Evolutionary conservation across 2,888 invertebrate species (phyloP).

Genomic region (Gari tellinella): DNA sequence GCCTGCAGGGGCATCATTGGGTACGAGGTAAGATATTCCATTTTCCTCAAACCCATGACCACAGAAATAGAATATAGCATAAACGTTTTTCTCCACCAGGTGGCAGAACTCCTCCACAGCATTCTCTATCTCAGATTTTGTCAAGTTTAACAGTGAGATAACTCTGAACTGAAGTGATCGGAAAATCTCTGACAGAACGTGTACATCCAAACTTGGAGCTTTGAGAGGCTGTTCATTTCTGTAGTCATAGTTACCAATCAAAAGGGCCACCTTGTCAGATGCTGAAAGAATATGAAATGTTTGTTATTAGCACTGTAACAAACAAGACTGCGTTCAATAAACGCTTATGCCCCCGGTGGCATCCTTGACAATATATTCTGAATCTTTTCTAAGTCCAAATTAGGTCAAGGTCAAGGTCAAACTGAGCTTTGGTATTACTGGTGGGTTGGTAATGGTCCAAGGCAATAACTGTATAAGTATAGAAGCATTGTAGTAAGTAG

Average conservation of each 20-base stretch:
- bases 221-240: constrained; percentile 80
- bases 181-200: constrained; percentile 79
- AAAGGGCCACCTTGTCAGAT: constrained; percentile 85
- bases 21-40: constrained; percentile 84
- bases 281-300: constrained; percentile 79
- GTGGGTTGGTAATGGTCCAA: no score
- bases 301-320: no score
- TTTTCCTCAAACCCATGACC: constrained; percentile 85
- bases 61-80: constrained; percentile 84
- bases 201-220: constrained; percentile 74
- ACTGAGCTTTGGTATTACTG: no score
- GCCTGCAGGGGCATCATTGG: constrained; percentile 83
- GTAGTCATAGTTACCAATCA: constrained; percentile 84
- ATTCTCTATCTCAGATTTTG: constrained; percentile 83
- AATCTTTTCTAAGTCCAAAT: no score
- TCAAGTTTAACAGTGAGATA: constrained; percentile 84
- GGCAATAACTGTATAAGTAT: no score
- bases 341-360: no score
- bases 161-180: constrained; percentile 83
- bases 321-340: no score
- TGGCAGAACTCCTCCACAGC: constrained; percentile 83
- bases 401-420: no score
- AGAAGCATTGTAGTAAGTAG: no score
- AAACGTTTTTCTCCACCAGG: constrained; percentile 83
- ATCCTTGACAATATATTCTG: no score